Evolutionary conservation across 1,140 invertebrate genomes (phyloP), one percentile per base, ranked within the genome.

Genomic region (Drosophila insularis): DNA sequence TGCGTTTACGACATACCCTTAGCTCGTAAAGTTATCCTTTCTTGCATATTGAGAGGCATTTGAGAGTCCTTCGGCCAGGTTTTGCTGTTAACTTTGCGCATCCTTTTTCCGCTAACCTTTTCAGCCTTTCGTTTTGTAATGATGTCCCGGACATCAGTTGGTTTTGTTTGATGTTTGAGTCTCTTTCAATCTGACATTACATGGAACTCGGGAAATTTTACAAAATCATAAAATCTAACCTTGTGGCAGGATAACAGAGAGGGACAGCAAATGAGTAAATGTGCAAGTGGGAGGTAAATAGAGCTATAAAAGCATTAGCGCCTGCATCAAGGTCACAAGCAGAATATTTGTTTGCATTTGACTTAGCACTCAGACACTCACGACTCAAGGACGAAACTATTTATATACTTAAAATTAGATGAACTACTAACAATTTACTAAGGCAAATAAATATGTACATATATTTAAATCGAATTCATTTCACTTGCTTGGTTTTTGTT

Each of bases 1-100:
- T 81, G 76, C 66, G 67, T 89, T 89, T 84, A 87, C 71, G 73
- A 76, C 35, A 66, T 37, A 37, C 35, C 63, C 17, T 50, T 19
- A 13, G 56, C 72, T 78, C 84, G 67, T 87, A 87, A 87, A 87
- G 79, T 89, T 87, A 87, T 87, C 82, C 82, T 82, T 87, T 87
- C 82, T 82, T 87, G 72, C 82, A 87, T 85, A 87, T 85, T 65
- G 63, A 53, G 62, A 60, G 71, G 1, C 19, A 35, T 37, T 11
- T 13, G n/a, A 35, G 64, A 61, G 74, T 71, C 65, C 50, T 64
- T 74, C 43, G 50, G 37, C 43, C 40, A 43, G 46, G 21, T 39
- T 63, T 65, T 71, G 68, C 65, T 78, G 77, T 84, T 74, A 82
- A 87, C 84, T 87, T 89, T 87, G 53, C 80, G 72, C 82, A 87